Evolutionary conservation across 2,888 invertebrate species (phyloP).

Genomic region (Agrotis exclamationis): DNA sequence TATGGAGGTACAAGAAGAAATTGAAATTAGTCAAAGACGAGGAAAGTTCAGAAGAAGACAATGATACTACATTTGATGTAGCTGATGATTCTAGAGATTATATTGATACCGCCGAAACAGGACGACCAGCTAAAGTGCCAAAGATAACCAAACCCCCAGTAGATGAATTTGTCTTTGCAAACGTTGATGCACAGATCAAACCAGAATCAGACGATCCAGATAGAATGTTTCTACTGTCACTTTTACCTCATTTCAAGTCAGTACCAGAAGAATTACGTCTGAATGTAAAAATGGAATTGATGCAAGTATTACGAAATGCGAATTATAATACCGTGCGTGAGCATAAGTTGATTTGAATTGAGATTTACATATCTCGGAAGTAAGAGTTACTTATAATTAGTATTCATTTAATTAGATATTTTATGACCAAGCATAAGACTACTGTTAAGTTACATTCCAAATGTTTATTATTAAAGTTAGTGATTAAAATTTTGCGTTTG

Average conservation of each 20-base stretch:
- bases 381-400: slow-evolving; percentile 10
- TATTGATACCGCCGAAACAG: slow-evolving; percentile 63
- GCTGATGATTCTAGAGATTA: slow-evolving; percentile 68
- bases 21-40: slow-evolving; percentile 75
- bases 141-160: slow-evolving; percentile 61
- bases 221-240: slow-evolving; percentile 84
- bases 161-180: slow-evolving; percentile 84
- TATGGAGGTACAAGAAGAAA: slow-evolving; percentile 78
- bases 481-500: not conserved
- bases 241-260: slow-evolving; percentile 84
- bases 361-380: slow-evolving; percentile 6
- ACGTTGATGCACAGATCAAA: slow-evolving; percentile 75
- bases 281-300: slow-evolving; percentile 85
- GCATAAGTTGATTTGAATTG: slow-evolving; percentile 71
- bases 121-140: slow-evolving; percentile 62
- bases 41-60: slow-evolving; percentile 78
- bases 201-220: slow-evolving; percentile 81
- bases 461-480: slow-evolving; percentile 49
- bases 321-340: slow-evolving; percentile 74
- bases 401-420: slow-evolving; percentile 13
- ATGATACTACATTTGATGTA: slow-evolving; percentile 65
- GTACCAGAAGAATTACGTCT: slow-evolving; percentile 83
- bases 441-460: slow-evolving; percentile 58
- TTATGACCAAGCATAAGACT: slow-evolving; percentile 52
- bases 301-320: slow-evolving; percentile 85